Evolutionary conservation across 92 coral and sea anemone species (phyloP).

Genomic region (Muricea muricata): DNA sequence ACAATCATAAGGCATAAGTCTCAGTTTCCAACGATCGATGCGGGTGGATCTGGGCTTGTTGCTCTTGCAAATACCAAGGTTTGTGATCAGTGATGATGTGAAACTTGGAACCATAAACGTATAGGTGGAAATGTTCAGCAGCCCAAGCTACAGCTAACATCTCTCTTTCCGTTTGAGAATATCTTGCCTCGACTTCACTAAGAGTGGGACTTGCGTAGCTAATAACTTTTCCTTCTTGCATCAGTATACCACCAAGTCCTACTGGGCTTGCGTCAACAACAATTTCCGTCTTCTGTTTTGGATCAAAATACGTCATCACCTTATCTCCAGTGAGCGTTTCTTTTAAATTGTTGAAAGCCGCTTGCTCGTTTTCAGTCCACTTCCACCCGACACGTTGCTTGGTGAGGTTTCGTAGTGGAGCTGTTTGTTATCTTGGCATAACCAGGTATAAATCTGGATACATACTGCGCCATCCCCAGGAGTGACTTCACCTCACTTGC

Average conservation of each 20-base stretch:
- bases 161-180: conserved; percentile 61
- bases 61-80: conserved; percentile 61
- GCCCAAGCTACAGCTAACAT: conserved; percentile 72
- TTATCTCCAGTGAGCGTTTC: conserved; percentile 57
- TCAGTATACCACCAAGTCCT: conserved; percentile 62
- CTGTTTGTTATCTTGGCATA: conserved; percentile 62
- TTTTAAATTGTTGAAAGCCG: conserved; percentile 57
- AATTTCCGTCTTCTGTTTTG: conserved; percentile 55
- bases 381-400: conserved; percentile 62
- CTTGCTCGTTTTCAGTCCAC: conserved; percentile 62
- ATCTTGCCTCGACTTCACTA: conserved; percentile 54
- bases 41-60: conserved; percentile 59
- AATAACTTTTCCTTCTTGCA: conserved; percentile 51
- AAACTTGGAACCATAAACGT: conserved; percentile 60
- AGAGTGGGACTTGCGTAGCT: conserved; percentile 69
- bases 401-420: conserved; percentile 62
- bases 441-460: conserved; percentile 19
- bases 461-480: not conserved
- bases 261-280: conserved; percentile 65
- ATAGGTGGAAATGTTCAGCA: conserved; percentile 62
- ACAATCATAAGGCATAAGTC: conserved; percentile 69
- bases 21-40: conserved; percentile 70
- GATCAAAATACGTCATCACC: conserved; percentile 68
- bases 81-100: conserved; percentile 68
- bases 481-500: conserved; percentile 30